Conservation (phyloP, 2,797 vertebrate genomes). For the Notamacropus eugenii region DNA sequence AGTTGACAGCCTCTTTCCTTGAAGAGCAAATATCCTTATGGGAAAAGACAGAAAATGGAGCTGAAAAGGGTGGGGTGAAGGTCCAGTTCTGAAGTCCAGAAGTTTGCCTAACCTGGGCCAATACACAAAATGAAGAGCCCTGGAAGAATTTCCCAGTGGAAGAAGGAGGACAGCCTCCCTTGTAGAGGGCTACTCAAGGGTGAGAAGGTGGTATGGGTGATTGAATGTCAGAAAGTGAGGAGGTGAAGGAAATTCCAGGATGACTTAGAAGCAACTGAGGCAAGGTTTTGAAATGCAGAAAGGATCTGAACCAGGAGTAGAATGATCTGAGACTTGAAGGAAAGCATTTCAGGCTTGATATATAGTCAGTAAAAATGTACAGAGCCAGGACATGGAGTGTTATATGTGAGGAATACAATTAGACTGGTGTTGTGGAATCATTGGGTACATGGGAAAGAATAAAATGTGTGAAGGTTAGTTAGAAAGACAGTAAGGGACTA, state of each 20-base stretch:
- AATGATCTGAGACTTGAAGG: not conserved
- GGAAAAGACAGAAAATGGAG: not conserved
- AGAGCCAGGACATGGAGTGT: not conserved
- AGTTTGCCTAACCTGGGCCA: not conserved
- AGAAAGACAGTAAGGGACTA: not conserved
- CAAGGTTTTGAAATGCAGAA: not conserved
- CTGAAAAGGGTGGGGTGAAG: not conserved
- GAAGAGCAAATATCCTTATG: not conserved
- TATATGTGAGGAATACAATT: not conserved
- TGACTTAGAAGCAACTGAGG: not conserved
- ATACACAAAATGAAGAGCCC: not conserved
- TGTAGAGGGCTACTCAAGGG: not conserved
- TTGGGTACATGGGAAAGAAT: not conserved
- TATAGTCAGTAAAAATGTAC: not conserved
- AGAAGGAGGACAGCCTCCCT: not conserved
- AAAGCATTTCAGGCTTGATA: not conserved
- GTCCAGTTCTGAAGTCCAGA: not conserved
- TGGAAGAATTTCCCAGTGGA: not conserved
- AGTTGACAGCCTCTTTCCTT: not conserved
- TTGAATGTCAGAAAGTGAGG: not conserved
- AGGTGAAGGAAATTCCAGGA: not conserved
- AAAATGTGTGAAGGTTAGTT: not conserved
- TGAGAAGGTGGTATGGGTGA: not conserved
- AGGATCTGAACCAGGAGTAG: not conserved
- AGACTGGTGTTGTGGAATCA: not conserved